Evolutionary conservation across 2,888 invertebrate species (phyloP).

Genomic region (Lacanobia oleracea): DNA sequence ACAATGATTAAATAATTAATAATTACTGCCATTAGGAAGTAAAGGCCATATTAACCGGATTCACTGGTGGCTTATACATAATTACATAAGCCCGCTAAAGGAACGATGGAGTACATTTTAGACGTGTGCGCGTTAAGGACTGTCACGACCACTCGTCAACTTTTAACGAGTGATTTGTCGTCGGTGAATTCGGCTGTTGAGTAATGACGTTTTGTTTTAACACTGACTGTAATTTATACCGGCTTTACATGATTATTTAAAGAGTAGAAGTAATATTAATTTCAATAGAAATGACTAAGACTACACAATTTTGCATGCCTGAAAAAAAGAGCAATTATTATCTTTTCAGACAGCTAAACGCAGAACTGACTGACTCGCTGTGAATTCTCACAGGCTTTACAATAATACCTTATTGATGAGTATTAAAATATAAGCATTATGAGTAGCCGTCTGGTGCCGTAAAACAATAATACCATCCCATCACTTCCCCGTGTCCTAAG

Average conservation of each 20-base stretch:
- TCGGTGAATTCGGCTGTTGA: conserved; percentile 36
- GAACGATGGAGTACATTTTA: conserved; percentile 56
- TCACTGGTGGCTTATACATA: conserved; percentile 67
- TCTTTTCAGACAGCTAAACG: background rate
- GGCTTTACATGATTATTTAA: no score
- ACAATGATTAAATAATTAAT: conserved; percentile 78
- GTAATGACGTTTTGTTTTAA: conserved; percentile 36
- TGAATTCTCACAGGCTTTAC: no score
- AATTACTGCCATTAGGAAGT: conserved; percentile 80
- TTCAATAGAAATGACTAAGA: no score
- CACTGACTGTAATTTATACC: background rate
- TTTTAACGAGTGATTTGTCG: conserved; percentile 54
- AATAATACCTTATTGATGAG: no score
- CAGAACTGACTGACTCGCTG: no score
- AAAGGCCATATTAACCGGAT: conserved; percentile 77
- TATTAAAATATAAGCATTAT: no score
- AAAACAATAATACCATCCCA: no score
- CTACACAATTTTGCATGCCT: no score
- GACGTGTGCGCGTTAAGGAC: conserved; percentile 52
- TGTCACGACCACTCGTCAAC: conserved; percentile 55
- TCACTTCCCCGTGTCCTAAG: no score
- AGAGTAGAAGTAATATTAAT: no score
- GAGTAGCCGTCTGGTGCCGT: no score
- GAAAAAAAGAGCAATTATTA: background rate
- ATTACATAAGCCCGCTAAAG: conserved; percentile 65